Percentiles rank a stretch among this genome's conserved stretches.
Conservation (phyloP, 2,888 invertebrate genomes). For the Hirtodrosophila trivittata region DNA sequence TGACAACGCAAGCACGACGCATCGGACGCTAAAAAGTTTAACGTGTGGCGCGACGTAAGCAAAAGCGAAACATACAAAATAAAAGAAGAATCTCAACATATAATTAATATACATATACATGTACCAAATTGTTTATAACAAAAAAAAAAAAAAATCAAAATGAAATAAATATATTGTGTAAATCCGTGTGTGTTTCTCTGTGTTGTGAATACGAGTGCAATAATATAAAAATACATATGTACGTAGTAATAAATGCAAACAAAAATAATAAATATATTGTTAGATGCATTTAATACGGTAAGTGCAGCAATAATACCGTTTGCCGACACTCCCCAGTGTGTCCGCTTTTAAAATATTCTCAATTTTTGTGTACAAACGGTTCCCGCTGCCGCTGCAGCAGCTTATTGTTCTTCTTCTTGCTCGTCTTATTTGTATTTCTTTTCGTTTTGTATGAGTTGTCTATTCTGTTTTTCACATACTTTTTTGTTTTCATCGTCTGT, state of each 20-base stretch:
- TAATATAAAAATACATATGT: slow-evolving; percentile 24
- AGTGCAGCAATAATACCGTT: slow-evolving; percentile 38
- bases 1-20: slow-evolving; percentile 15
- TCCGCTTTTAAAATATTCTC: not conserved
- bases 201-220: slow-evolving; percentile 43
- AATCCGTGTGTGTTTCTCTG: slow-evolving; percentile 30
- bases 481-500: slow-evolving; percentile 77
- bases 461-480: slow-evolving; percentile 62
- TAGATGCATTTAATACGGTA: slow-evolving; percentile 35
- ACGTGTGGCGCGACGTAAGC: slow-evolving; percentile 55
- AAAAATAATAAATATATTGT: slow-evolving; percentile 24
- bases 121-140: slow-evolving; percentile 44
- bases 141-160: slow-evolving; percentile 16
- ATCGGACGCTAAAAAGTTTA: slow-evolving; percentile 35
- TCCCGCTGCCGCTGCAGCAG: slow-evolving; percentile 1
- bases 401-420: slow-evolving; percentile 7
- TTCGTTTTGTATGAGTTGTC: slow-evolving; percentile 34
- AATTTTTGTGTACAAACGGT: slow-evolving; percentile 3
- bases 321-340: not conserved
- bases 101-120: slow-evolving; percentile 36
- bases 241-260: slow-evolving; percentile 20
- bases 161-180: slow-evolving; percentile 15
- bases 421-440: slow-evolving; percentile 3
- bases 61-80: slow-evolving; percentile 36
- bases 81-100: slow-evolving; percentile 36